Conservation (phyloP, 1,140 invertebrate genomes). For the Sinella curviseta region DNA sequence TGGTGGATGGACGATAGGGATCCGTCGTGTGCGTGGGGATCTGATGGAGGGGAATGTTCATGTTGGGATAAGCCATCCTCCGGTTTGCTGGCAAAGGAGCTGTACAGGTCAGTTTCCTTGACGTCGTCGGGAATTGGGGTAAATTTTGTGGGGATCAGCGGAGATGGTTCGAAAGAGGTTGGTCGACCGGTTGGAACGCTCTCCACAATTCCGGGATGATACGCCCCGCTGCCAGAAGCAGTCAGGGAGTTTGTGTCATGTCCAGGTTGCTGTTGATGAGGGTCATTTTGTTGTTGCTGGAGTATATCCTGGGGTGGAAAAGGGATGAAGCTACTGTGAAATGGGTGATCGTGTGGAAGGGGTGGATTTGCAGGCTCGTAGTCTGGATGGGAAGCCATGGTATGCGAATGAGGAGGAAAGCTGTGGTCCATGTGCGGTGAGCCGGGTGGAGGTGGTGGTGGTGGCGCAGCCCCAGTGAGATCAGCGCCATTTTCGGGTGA, state of each 20-base stretch:
- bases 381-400: slow-evolving; percentile 39
- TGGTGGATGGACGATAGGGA: too few species aligned
- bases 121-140: slow-evolving; percentile 3
- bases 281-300: not conserved
- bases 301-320: slow-evolving; percentile 7
- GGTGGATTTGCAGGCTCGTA: slow-evolving; percentile 49
- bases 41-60: not conserved
- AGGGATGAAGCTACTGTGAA: not conserved
- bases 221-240: not conserved
- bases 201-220: not conserved
- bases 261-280: not conserved
- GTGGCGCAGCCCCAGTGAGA: slow-evolving; percentile 37
- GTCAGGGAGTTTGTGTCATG: not conserved
- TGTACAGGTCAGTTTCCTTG: not conserved
- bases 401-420: slow-evolving; percentile 47
- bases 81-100: not conserved
- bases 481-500: not conserved
- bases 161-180: not conserved
- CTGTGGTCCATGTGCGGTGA: slow-evolving; percentile 39
- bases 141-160: slow-evolving; percentile 2
- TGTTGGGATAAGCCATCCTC: not conserved
- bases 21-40: too few species aligned
- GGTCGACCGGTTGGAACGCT: not conserved
- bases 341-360: slow-evolving; percentile 40
- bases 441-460: slow-evolving; percentile 37